Evolutionary conservation across 2,888 invertebrate genomes (phyloP), one percentile per base, ranked within the genome.

Genomic region (Drosophila gaucha): DNA sequence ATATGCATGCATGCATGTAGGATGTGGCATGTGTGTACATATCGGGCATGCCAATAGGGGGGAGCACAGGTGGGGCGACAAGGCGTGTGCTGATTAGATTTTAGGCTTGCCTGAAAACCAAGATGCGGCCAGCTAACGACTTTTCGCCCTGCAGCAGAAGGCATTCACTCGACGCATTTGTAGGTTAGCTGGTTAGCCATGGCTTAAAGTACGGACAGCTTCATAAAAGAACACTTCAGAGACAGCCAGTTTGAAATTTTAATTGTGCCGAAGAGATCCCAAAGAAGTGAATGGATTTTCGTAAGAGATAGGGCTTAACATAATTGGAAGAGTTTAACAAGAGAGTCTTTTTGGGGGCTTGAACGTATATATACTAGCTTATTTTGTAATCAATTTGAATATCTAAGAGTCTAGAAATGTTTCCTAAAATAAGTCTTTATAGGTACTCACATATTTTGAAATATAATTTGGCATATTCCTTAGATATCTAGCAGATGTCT

Each of bases 21-120:
- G n/a, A 28, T 8, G 16, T 16, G 18, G 20, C 36, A n/a, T n/a
- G n/a, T n/a, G n/a, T n/a, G n/a, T n/a, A n/a, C n/a, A n/a, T n/a
- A n/a, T n/a, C n/a, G n/a, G n/a, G n/a, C n/a, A 9, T 57, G 51
- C 28, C 39, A 39, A n/a, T n/a, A 39, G 38, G 36, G 43, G 52
- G 43, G 3, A 39, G 44, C 44, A 16, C 47, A 74, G 65, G 46
- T 56, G 51, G 44, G 80, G 33, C 60, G 64, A 67, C 59, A 69
- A 66, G 76, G 71, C 78, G 64, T 68, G 67, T 75, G 78, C 70
- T 78, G 80, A 83, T 83, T 83, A 83, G 86, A 83, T 86, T 86
- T 85, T 63, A 38, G 56, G 36, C 62, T 62, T 64, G 58, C 58
- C 59, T 41, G 44, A 50, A 56, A 59, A 30, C 58, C 43, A 66